phyloP scores from a whole-genome alignment of 2,888 invertebrate species.

The Taphrorychus bicolor region DNA sequence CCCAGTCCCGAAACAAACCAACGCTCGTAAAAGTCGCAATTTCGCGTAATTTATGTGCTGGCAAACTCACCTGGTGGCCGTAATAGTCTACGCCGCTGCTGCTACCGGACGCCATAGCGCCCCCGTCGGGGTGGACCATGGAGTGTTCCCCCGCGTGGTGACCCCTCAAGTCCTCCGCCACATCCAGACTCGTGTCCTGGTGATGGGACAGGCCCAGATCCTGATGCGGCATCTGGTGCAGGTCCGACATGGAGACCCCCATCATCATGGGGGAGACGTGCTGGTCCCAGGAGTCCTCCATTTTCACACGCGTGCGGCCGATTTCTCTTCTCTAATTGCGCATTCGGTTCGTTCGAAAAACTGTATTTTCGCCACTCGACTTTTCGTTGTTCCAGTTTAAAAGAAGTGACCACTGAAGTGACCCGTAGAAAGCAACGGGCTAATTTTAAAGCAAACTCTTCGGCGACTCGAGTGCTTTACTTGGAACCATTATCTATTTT shows the following conservation, averaged over 20 bases:
- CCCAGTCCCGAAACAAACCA: not conserved
- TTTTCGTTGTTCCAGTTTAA: slow-evolving; percentile 16
- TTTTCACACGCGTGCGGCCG: slow-evolving; percentile 39
- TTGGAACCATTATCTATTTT: slow-evolving; percentile 26
- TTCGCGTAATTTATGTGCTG: not conserved
- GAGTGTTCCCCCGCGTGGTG: slow-evolving; percentile 17
- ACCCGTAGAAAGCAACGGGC: slow-evolving; percentile 16
- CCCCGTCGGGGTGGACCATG: slow-evolving; percentile 31
- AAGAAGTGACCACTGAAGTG: slow-evolving; percentile 12
- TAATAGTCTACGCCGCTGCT: slow-evolving; percentile 43
- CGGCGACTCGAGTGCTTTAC: slow-evolving; percentile 12
- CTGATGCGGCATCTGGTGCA: slow-evolving; percentile 48
- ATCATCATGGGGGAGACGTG: slow-evolving; percentile 60
- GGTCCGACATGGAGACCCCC: slow-evolving; percentile 57
- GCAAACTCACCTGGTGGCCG: slow-evolving; percentile 47
- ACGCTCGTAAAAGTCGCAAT: not conserved
- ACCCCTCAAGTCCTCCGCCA: slow-evolving; percentile 29
- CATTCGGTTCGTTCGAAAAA: not conserved
- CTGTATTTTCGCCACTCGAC: slow-evolving; percentile 1
- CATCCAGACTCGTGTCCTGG: slow-evolving; percentile 27
- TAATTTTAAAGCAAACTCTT: slow-evolving; percentile 34
- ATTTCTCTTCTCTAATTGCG: not conserved
- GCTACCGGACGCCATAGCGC: slow-evolving; percentile 14
- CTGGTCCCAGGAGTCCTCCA: slow-evolving; percentile 61
- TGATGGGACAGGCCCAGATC: slow-evolving; percentile 53